phyloP scores from a whole-genome alignment of 2,113 vertebrate species.

The Fulica atra region DNA sequence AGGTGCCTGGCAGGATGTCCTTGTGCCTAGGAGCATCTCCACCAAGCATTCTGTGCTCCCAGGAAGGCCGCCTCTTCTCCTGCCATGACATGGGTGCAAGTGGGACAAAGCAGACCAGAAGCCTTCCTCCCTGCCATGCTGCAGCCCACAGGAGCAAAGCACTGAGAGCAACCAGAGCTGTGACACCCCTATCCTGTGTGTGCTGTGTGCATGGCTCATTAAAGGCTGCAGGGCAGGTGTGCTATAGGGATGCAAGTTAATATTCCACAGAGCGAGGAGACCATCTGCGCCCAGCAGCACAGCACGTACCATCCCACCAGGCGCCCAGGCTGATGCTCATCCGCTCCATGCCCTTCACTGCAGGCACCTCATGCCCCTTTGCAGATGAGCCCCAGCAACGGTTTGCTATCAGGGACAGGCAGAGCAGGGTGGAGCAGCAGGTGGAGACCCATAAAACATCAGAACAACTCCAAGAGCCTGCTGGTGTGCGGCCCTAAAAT shows the following conservation, averaged over 20 bases:
- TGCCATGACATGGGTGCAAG: too few species aligned
- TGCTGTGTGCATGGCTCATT: not conserved
- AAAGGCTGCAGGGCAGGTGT: not conserved
- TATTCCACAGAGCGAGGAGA: not conserved
- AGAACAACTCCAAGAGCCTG: not conserved
- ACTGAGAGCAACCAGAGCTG: not conserved
- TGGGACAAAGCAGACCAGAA: not conserved
- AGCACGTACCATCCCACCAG: accelerated
- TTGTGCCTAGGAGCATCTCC: not conserved
- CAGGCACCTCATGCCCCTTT: not conserved
- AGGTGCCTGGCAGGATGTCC: not conserved
- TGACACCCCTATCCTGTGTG: accelerated
- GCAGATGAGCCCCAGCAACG: accelerated
- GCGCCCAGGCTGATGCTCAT: accelerated
- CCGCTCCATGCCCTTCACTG: accelerated
- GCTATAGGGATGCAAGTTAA: not conserved
- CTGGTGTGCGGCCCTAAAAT: not conserved
- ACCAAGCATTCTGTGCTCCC: not conserved
- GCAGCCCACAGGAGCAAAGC: not conserved
- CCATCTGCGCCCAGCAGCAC: accelerated
- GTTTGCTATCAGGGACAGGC: not conserved
- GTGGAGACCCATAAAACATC: accelerated
- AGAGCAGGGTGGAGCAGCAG: not conserved
- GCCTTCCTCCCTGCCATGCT: accelerated
- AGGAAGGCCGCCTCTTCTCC: not conserved